A percentile compares a stretch with the other conserved stretches of the same genome.
Conservation (phyloP, 2,888 invertebrate genomes). For the Drosophila mimica region DNA sequence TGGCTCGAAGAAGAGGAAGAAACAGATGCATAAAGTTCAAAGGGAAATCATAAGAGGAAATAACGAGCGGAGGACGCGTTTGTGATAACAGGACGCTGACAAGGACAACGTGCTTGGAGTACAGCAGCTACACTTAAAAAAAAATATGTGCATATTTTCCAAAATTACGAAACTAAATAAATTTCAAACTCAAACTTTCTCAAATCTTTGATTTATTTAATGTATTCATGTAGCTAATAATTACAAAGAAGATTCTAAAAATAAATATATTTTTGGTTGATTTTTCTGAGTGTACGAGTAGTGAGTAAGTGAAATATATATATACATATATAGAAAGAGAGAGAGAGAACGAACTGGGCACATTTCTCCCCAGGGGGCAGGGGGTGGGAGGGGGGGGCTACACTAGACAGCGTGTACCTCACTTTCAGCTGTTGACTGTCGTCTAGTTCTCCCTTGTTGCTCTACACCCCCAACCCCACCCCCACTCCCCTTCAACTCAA, state of each 20-base stretch:
- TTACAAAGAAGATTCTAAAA: neutral
- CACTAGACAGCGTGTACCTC: neutral
- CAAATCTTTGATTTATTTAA: neutral
- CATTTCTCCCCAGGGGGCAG: neutral
- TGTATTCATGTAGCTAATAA: neutral
- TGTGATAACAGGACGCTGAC: slow-evolving; percentile 45
- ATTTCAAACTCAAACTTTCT: neutral
- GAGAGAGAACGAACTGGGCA: neutral
- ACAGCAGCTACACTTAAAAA: neutral
- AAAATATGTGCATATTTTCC: neutral
- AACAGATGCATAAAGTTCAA: slow-evolving; percentile 60
- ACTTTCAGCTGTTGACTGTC: slow-evolving; percentile 17
- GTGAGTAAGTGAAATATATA: neutral
- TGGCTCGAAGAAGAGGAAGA: slow-evolving; percentile 27
- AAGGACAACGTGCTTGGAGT: slow-evolving; percentile 24
- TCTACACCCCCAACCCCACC: neutral
- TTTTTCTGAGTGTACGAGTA: neutral
- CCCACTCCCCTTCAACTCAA: neutral
- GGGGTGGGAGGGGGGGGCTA: neutral
- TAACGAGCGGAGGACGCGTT: slow-evolving; percentile 50
- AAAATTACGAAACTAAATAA: neutral
- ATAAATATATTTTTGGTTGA: neutral
- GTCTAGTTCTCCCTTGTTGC: neutral
- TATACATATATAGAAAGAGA: too few species aligned
- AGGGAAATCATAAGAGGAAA: slow-evolving; percentile 64